Evolutionary conservation across 2,113 vertebrate species (phyloP), one percentile per base, ranked within the genome.

Genomic region (Brachypodius melanocephalos): DNA sequence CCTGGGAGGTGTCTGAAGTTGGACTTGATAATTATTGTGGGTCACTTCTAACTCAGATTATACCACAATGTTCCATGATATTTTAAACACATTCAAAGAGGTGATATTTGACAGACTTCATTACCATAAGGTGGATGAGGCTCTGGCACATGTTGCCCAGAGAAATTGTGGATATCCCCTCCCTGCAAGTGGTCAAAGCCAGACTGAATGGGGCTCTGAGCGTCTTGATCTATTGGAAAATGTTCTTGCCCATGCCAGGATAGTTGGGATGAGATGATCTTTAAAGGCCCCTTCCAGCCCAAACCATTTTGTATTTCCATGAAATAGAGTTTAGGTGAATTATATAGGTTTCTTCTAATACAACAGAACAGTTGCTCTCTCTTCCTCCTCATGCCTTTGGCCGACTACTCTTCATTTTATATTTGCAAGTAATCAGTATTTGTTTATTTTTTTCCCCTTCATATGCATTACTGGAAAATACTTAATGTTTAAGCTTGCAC

Each of bases 1-100:
- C 5, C 7, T 32, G 21, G 51, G 26, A 0, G 0, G 36, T 5
- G 31, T 17, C 61, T 75, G 51, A 29, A 42, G 10, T 9, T 42
- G 36, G 21, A 36, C 11, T 21, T 3, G 2, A 14, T 58, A 34
- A 10, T 49, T 42, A 34, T 17, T 57, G 16, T 49, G 16, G 16
- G 12, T 49, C 10, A 25, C 7, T 67, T 51, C 45, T 43, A 68
- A 51, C 14, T 59, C 26, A 67, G 45, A 17, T 36, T 32, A 8
- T 26, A 26, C 31, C 14, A 43, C 5, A 21, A 11, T 16, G 25
- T 48, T 34, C 51, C 11, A 13, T 34, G 51, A 20, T 25, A 14
- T 59, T 83, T 67, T 46, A 36, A 69, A 75, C 20, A 16, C 16
- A 10, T 49, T 67, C 43, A 54, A 57, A 62, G 46, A 10, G 32